These are phyloP conservation scores for Sebastes aleutianus DNA, from an alignment of 2,797 vertebrate species.

Conservation along the genomic window DNA sequence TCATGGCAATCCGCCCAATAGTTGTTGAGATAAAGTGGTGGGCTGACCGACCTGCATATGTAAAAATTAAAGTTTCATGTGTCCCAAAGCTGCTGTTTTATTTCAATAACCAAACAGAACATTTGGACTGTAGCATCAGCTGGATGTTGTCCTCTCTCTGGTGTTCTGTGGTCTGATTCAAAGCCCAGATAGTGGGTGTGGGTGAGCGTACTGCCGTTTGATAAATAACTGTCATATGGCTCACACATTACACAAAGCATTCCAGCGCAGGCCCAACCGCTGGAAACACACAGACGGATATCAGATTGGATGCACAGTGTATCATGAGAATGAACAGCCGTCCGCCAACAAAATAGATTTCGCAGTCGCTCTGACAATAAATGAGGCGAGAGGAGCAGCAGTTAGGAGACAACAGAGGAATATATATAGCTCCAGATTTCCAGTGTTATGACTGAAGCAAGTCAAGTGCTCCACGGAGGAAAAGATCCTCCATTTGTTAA, in stretches of 20 bases:
- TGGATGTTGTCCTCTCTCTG: constrained; percentile 31
- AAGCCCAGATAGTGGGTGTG: constrained; percentile 55
- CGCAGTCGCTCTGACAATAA: constrained; percentile 33
- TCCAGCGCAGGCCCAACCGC: constrained; percentile 41
- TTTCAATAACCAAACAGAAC: constrained; percentile 34
- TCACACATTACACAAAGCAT: constrained; percentile 66
- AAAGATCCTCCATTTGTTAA: constrained; percentile 32
- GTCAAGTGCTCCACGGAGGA: constrained; percentile 21
- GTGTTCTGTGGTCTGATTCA: constrained; percentile 54
- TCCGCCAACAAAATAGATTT: constrained; percentile 49
- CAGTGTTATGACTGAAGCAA: constrained; percentile 54
- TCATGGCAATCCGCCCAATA: background rate
- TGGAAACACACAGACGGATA: constrained; percentile 49
- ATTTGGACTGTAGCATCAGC: constrained; percentile 18
- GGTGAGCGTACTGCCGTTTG: constrained; percentile 38
- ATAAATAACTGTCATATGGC: constrained; percentile 68
- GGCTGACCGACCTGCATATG: background rate
- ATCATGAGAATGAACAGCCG: constrained; percentile 18
- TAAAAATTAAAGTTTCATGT: constrained; percentile 8
- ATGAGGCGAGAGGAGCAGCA: constrained; percentile 45
- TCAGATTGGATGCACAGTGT: constrained; percentile 45
- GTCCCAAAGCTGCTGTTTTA: constrained; percentile 30
- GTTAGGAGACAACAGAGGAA: constrained; percentile 20
- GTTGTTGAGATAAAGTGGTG: constrained; percentile 6
- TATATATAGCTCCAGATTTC: constrained; percentile 25